Evolutionary conservation across 1,140 invertebrate species (phyloP).

Genomic region (Neuroterus valhalla): DNA sequence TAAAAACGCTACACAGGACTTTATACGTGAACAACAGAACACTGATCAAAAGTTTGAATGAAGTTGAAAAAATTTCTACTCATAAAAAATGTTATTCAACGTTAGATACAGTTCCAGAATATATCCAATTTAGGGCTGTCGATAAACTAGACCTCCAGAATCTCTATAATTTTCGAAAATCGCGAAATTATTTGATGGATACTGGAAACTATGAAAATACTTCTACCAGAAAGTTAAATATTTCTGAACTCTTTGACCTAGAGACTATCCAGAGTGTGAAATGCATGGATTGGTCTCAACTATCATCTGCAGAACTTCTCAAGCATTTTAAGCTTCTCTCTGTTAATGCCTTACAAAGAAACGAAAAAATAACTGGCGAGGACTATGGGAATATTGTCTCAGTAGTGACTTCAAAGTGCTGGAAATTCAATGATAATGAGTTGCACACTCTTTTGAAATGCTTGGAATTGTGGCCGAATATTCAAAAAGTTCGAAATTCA

Average conservation of each 20-base stretch:
- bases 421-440: conserved; percentile 31
- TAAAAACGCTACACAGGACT: background rate
- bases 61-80: background rate
- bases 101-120: background rate
- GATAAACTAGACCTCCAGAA: background rate
- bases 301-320: conserved; percentile 60
- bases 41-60: background rate
- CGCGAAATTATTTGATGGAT: background rate
- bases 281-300: conserved; percentile 57
- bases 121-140: background rate
- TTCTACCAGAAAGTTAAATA: conserved; percentile 45
- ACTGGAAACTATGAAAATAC: background rate
- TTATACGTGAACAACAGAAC: background rate
- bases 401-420: conserved; percentile 61
- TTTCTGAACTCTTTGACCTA: background rate
- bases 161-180: background rate
- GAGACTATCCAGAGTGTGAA: background rate
- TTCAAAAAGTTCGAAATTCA: background rate
- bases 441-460: conserved; percentile 46
- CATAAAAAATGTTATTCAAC: background rate
- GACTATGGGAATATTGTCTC: conserved; percentile 70
- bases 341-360: conserved; percentile 62
- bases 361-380: conserved; percentile 62
- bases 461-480: conserved; percentile 38
- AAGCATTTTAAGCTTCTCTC: conserved; percentile 64